phyloP scores from a whole-genome alignment of 2,797 vertebrate genomes.

The Emydoidea blandingii region DNA sequence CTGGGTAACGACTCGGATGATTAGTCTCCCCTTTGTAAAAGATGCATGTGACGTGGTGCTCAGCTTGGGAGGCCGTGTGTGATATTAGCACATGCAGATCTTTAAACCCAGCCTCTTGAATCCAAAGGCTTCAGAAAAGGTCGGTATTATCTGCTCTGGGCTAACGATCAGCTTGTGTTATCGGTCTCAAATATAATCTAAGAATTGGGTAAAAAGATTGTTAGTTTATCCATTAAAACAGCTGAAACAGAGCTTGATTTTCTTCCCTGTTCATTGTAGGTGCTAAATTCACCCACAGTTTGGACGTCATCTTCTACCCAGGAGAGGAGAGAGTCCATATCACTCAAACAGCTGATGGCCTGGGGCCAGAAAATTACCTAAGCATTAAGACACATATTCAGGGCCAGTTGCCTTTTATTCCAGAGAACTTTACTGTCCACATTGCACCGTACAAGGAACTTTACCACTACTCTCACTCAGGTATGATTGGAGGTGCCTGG shows the following conservation, averaged over 20 bases:
- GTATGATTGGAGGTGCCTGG: conserved; percentile 75
- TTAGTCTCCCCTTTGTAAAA: neutral
- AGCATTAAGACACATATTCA: conserved; percentile 86
- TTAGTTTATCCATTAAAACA: neutral
- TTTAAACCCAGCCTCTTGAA: neutral
- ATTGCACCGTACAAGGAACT: conserved; percentile 90
- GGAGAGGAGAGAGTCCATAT: conserved; percentile 88
- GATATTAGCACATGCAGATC: neutral
- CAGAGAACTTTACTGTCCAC: conserved; percentile 84
- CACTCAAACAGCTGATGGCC: conserved; percentile 87
- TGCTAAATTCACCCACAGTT: conserved; percentile 88
- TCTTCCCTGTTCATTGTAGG: conserved; percentile 78
- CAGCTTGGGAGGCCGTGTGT: neutral
- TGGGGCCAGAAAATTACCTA: conserved; percentile 91
- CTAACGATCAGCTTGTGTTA: neutral
- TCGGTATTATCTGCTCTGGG: neutral
- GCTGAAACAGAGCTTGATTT: neutral
- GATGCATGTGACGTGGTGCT: neutral
- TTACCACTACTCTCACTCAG: conserved; percentile 91
- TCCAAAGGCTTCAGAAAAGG: neutral
- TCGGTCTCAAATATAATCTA: neutral
- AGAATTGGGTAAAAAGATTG: neutral
- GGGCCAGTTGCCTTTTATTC: conserved; percentile 88
- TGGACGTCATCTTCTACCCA: conserved; percentile 90
- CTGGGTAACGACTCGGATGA: neutral